Evolutionary conservation across 1,140 invertebrate species (phyloP).

Genomic region (Drosophila sechellia): DNA sequence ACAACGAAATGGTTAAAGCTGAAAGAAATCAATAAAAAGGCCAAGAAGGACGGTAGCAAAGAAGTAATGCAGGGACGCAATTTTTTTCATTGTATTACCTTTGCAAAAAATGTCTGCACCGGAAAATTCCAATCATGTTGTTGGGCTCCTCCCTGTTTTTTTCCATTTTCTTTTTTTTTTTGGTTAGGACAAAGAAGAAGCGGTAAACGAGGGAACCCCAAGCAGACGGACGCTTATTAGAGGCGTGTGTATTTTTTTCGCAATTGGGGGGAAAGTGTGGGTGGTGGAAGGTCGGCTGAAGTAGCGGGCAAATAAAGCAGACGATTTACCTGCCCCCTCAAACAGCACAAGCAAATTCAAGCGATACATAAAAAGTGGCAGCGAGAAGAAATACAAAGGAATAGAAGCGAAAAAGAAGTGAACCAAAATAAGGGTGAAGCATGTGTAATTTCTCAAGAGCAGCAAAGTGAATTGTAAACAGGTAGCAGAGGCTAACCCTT

Average conservation of each 20-base stretch:
- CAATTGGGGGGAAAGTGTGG: conserved; percentile 1
- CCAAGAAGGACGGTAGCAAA: conserved; percentile 28
- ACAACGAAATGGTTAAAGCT: conserved; percentile 27
- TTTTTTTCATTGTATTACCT: conserved; percentile 38
- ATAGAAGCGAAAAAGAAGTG: conserved; percentile 5
- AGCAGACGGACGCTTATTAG: conserved; percentile 64
- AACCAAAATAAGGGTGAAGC: conserved; percentile 11
- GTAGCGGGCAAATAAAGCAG: conserved; percentile 81
- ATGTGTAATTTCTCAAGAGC: conserved; percentile 80
- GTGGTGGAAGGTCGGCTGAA: conserved; percentile 36
- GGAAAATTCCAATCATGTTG: conserved; percentile 83
- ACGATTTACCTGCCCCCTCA: conserved; percentile 69
- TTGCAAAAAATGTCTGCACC: conserved; percentile 75
- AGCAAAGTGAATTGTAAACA: conserved; percentile 78
- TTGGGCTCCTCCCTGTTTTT: conserved; percentile 25
- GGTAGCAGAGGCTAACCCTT: conserved; percentile 33
- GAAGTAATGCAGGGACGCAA: conserved; percentile 56
- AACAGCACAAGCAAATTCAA: conserved; percentile 63
- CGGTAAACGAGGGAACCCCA: conserved; percentile 27
- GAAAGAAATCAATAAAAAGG: conserved; percentile 69
- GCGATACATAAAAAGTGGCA: conserved; percentile 51
- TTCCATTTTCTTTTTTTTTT: conserved; percentile 4
- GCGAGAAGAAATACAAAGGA: conserved; percentile 3
- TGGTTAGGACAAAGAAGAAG: conserved; percentile 57
- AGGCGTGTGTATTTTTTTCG: conserved; percentile 28